Base-by-base conservation (phyloP, 2,888 invertebrate genomes). In the Drosophila atroscutellata region DNA sequence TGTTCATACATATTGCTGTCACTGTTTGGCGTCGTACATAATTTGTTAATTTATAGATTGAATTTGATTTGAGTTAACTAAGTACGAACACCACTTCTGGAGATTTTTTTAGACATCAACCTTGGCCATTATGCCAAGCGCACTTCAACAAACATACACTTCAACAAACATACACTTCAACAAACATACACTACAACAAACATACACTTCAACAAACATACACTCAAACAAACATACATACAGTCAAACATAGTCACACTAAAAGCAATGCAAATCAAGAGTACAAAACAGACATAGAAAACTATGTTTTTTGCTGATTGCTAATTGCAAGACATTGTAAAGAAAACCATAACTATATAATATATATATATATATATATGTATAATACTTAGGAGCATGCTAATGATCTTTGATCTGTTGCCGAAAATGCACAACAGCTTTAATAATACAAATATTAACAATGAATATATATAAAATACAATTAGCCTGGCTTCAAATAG, bases 231-330 rank as follows among this genome's bases (percentile, higher is more conserved):
- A n/a, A n/a, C n/a, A n/a, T n/a, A n/a, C n/a, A n/a, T n/a, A n/a
- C n/a, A n/a, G n/a, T n/a, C n/a, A n/a, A 56, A 59, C 9, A 34
- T 34, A 24, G n/a, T 30, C 36, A 51, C 8, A 49, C 42, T 42
- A 56, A 58, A 62, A 58, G 65, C 39, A 63, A 72, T 65, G 78
- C 75, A 78, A 84, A 77, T 70, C 49, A 70, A 71, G 64, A 87
- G 85, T 87, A 84, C 85, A 87, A 87, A 83, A 75, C 73, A 72
- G 61, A 60, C 59, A 70, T 71, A 65, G 47, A 62, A 66, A 59
- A 59, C 7, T 47, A 13, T 11, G 13, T 24, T 49, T 28, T 39
- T 39, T 20, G 20, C 20, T 20, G 45, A 45, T 24, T 45, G 45
- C 45, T 24, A 4, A 15, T 45, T 45, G 45, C 45, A n/a, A 26